A percentile compares a stretch with the other conserved stretches of the same genome.
phyloP scores from a whole-genome alignment of 1,140 invertebrate species.

The Halictus rubicundus region DNA sequence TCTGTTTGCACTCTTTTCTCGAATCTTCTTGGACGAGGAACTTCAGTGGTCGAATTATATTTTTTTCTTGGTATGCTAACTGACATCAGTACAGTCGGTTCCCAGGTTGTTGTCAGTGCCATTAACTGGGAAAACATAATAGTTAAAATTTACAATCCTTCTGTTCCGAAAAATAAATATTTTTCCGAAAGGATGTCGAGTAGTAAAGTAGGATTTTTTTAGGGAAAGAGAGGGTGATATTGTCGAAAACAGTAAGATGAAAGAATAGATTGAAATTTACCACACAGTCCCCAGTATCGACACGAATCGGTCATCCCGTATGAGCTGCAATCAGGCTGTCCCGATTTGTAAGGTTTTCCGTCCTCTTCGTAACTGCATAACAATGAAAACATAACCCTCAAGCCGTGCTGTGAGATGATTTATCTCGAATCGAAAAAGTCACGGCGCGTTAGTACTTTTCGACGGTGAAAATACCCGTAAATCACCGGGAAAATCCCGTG shows the following conservation, averaged over 20 bases:
- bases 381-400: slow-evolving; percentile 1
- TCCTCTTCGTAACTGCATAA: no score
- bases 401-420: not conserved
- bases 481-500: no score
- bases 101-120: slow-evolving; percentile 70
- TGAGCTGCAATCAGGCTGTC: slow-evolving; percentile 85
- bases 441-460: not conserved
- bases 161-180: no score
- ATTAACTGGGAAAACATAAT: slow-evolving; percentile 59
- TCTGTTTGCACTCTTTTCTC: not conserved
- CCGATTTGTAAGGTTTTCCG: no score
- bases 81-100: no score
- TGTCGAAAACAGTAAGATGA: no score
- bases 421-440: not conserved
- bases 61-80: not conserved
- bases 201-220: no score
- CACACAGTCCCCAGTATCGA: slow-evolving; percentile 88
- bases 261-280: slow-evolving; percentile 81
- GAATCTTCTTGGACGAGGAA: not conserved
- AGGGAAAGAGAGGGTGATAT: no score
- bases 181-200: no score
- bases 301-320: slow-evolving; percentile 86
- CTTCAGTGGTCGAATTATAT: not conserved
- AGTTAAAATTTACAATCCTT: no score
- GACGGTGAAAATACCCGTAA: not conserved